Conservation (phyloP, 2,113 vertebrate species). For the Meleagris gallopavo region DNA sequence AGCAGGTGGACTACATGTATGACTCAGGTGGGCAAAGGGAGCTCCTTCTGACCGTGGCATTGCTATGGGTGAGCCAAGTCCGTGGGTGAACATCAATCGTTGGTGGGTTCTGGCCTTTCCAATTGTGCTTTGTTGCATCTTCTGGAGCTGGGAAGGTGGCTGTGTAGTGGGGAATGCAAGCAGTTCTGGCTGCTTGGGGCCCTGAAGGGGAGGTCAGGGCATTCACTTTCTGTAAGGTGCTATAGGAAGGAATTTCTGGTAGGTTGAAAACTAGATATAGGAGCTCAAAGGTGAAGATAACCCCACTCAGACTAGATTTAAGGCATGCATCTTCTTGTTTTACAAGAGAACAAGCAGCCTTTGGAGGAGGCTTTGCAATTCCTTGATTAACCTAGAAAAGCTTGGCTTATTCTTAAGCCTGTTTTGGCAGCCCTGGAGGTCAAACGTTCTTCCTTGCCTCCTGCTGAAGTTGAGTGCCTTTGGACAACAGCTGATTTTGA, state of each 20-base stretch:
- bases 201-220: background rate
- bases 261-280: background rate
- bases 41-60: rapidly evolving
- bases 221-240: rapidly evolving
- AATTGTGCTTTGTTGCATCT: background rate
- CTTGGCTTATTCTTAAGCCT: background rate
- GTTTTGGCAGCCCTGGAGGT: background rate
- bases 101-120: background rate
- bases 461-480: background rate
- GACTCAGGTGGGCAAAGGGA: slow-evolving; percentile 83
- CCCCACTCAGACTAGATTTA: background rate
- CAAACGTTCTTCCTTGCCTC: background rate
- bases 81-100: background rate
- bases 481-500: background rate
- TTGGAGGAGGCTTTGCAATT: background rate
- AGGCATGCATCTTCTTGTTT: background rate
- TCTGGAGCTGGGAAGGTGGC: background rate
- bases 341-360: background rate
- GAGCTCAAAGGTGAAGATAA: background rate
- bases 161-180: rapidly evolving
- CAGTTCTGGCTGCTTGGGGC: background rate
- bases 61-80: background rate
- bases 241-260: background rate
- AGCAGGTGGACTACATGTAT: slow-evolving; percentile 88
- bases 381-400: background rate